These are phyloP conservation scores for Vombatus ursinus DNA, from an alignment of 2,113 vertebrate species.

Conservation along the genomic window DNA sequence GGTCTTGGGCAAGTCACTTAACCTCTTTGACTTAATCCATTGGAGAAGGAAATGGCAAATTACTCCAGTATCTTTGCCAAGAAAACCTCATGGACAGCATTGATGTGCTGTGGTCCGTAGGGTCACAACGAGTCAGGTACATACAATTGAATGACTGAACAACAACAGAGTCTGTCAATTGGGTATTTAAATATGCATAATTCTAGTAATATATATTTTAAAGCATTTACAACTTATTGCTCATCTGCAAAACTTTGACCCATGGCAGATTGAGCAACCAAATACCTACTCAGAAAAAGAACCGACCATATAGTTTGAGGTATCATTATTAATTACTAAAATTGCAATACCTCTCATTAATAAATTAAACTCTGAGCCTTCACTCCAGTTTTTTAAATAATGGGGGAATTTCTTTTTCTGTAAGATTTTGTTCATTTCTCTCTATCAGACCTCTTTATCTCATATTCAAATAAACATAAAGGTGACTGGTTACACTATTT, in stretches of 20 bases:
- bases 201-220: neutral
- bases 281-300: neutral
- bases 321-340: neutral
- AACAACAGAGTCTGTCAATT: neutral
- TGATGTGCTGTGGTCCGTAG: neutral
- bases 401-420: neutral
- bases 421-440: neutral
- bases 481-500: neutral
- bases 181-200: neutral
- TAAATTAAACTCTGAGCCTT: neutral
- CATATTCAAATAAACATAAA: neutral
- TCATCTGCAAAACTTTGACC: neutral
- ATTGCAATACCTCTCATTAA: neutral
- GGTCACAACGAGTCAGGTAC: neutral
- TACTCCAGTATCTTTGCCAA: neutral
- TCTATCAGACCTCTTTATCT: neutral
- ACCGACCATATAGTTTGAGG: neutral
- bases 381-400: neutral
- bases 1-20: neutral
- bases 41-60: neutral
- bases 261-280: neutral
- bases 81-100: neutral
- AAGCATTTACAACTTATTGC: neutral
- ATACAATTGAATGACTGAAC: neutral
- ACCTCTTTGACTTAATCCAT: neutral